Evolutionary conservation across 2,888 invertebrate species (phyloP).

Genomic region (Metallyticus violacea): DNA sequence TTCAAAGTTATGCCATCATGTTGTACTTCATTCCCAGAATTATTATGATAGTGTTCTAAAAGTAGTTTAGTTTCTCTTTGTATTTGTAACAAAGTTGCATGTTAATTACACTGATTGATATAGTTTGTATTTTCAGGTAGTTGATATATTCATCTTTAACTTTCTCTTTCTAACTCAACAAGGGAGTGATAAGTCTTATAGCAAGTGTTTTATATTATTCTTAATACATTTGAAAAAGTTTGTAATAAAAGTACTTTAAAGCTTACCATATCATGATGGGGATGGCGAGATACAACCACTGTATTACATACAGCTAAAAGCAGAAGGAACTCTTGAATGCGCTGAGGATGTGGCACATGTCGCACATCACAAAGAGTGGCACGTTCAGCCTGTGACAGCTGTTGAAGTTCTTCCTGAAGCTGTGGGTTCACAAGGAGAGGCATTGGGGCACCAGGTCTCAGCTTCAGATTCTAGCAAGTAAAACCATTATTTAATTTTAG

Average conservation of each 20-base stretch:
- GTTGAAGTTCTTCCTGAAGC: constrained; percentile 53
- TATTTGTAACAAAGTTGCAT: no score
- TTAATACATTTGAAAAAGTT: no score
- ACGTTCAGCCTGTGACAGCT: constrained; percentile 44
- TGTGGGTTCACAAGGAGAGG: constrained; percentile 54
- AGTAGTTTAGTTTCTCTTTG: no score
- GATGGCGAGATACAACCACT: constrained; percentile 87
- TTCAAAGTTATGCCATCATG: no score
- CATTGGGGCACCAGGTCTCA: constrained; percentile 50
- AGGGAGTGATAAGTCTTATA: no score
- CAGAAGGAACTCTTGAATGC: constrained; percentile 84
- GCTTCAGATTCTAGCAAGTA: constrained; percentile 34
- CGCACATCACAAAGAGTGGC: constrained; percentile 20
- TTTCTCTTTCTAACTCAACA: no score
- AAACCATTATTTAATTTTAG: not conserved
- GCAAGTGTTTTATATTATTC: no score
- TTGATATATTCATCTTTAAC: no score
- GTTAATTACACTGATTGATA: no score
- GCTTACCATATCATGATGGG: constrained; percentile 68
- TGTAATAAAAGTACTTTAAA: not conserved
- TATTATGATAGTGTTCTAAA: no score
- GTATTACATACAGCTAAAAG: constrained; percentile 94
- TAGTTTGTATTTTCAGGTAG: no score
- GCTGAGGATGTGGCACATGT: constrained; percentile 56
- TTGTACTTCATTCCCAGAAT: no score